These are phyloP conservation scores for Incurvaria masculella DNA, from an alignment of 2,888 invertebrate genomes.

Conservation along the genomic window DNA sequence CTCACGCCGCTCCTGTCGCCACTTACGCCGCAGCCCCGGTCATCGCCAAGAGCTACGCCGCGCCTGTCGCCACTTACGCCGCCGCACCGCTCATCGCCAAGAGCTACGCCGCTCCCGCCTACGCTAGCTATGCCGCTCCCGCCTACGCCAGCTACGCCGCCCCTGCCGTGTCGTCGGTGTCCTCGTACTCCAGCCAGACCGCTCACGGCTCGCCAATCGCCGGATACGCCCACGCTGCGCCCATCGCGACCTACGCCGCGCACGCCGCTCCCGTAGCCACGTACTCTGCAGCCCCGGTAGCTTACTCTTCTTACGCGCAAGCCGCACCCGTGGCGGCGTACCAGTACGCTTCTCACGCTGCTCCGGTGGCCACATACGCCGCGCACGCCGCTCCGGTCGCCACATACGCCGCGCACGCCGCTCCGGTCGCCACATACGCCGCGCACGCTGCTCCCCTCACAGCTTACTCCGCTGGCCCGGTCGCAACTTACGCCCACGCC, in stretches of 20 bases:
- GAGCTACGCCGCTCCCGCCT: conserved; percentile 13
- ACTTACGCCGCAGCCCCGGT: conserved; percentile 34
- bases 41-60: conserved; percentile 24
- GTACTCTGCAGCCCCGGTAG: conserved; percentile 15
- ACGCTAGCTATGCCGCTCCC: conserved; percentile 16
- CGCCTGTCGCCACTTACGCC: conserved; percentile 28
- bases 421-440: conserved; percentile 23
- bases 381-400: conserved; percentile 22
- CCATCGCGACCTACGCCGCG: conserved; percentile 27
- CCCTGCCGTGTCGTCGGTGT: conserved; percentile 28
- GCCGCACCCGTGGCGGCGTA: conserved; percentile 15
- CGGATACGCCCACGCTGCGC: conserved; percentile 15
- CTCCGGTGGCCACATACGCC: conserved; percentile 23
- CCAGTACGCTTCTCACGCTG: conserved; percentile 22
- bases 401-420: conserved; percentile 22
- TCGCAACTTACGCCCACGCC: conserved; percentile 27
- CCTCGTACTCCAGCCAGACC: conserved; percentile 19
- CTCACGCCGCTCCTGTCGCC: conserved; percentile 17
- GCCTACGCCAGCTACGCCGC: conserved; percentile 21
- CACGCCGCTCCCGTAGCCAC: conserved; percentile 21
- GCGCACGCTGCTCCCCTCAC: conserved; percentile 29
- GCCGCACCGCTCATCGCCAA: conserved; percentile 27
- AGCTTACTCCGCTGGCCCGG: conserved; percentile 28
- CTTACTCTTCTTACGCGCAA: conserved; percentile 17
- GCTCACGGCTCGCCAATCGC: conserved; percentile 19